Evolutionary conservation across 2,113 vertebrate species (phyloP).

Genomic region (Tenebrosternarchus preto): DNA sequence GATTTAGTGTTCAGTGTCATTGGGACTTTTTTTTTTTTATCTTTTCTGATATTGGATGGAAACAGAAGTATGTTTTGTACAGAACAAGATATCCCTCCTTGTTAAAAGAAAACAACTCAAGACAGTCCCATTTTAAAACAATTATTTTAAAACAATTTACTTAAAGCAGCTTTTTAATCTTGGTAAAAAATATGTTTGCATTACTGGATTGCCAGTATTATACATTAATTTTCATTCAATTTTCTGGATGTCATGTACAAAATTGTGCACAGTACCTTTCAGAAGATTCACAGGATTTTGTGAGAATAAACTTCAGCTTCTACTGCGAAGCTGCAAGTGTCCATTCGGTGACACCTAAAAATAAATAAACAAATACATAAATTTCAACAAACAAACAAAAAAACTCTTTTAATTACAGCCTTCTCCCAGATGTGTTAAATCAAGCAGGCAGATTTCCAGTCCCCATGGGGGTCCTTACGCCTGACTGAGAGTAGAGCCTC

Average conservation of each 20-base stretch:
- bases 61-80: neutral
- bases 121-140: no score
- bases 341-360: neutral
- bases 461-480: conserved; percentile 1
- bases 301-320: neutral
- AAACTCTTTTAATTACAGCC: neutral
- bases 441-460: conserved; percentile 21
- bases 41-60: neutral
- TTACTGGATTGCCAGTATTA: neutral
- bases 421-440: neutral
- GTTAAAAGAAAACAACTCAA: no score
- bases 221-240: neutral
- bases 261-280: no score
- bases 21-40: neutral
- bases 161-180: no score
- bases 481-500: conserved; percentile 22
- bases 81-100: no score
- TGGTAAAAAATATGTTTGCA: no score
- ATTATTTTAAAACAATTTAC: no score
- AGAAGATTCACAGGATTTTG: no score
- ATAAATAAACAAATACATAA: no score
- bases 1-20: neutral
- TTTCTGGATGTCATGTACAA: no score
- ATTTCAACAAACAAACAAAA: no score
- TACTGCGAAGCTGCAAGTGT: neutral